phyloP scores from a whole-genome alignment of 2,888 invertebrate species.

The Drosophila siamana region DNA sequence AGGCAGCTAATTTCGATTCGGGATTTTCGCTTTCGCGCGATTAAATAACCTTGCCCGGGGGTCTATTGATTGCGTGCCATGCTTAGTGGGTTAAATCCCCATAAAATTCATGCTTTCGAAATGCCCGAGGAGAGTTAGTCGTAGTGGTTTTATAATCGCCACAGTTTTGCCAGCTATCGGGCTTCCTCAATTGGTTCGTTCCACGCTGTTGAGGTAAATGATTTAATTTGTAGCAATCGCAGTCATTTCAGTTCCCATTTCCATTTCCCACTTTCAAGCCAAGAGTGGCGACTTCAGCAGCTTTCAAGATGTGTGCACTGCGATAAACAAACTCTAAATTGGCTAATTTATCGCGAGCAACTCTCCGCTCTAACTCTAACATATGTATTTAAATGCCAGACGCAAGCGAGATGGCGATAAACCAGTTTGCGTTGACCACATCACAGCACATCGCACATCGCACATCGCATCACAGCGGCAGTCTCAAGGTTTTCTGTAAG shows the following conservation, averaged over 20 bases:
- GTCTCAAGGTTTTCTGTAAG: conserved; percentile 27
- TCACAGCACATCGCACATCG: not conserved
- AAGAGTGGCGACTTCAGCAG: not conserved
- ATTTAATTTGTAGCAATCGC: conserved; percentile 9
- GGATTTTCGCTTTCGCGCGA: not conserved
- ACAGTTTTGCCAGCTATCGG: not conserved
- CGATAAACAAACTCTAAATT: conserved; percentile 23
- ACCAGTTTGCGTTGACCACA: conserved; percentile 35
- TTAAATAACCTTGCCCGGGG: too few relatives aligned
- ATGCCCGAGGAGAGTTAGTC: not conserved
- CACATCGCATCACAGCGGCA: not conserved
- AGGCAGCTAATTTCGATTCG: not conserved
- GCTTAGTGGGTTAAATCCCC: too few relatives aligned
- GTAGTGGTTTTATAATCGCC: not conserved
- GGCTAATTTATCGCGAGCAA: conserved; percentile 25
- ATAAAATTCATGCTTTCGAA: too few relatives aligned
- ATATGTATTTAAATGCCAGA: conserved; percentile 16
- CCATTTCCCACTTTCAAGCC: conserved; percentile 13
- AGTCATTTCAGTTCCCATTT: not conserved
- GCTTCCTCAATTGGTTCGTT: not conserved
- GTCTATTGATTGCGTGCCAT: too few relatives aligned
- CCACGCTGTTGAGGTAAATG: not conserved
- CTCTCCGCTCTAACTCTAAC: conserved; percentile 8
- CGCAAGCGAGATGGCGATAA: conserved; percentile 12
- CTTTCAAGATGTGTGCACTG: conserved; percentile 15